Conservation (phyloP, 2,888 invertebrate species). For the Nomada ferruginata region DNA sequence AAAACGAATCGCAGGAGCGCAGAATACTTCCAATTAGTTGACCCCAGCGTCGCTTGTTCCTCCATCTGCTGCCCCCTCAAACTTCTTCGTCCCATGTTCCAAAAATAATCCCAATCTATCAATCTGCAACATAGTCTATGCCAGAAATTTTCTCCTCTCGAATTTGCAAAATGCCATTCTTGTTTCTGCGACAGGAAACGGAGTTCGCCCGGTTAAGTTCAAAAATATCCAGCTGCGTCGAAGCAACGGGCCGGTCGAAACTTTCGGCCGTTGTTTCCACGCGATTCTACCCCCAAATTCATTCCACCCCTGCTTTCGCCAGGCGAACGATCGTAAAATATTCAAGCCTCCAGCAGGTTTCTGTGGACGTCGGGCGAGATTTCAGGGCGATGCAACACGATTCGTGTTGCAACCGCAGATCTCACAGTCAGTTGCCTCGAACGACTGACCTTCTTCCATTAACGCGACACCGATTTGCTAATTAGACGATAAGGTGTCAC, state of each 20-base stretch:
- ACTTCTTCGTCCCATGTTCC: background rate
- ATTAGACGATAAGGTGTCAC: constrained; percentile 65
- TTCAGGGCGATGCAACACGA: constrained; percentile 37
- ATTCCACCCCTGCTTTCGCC: background rate
- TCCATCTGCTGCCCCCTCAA: constrained; percentile 3
- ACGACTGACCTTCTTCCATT: constrained; percentile 35
- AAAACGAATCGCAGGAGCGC: background rate
- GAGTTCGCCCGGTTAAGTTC: constrained; percentile 22
- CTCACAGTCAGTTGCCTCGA: constrained; percentile 25
- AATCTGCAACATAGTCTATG: background rate
- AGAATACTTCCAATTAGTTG: constrained; percentile 13
- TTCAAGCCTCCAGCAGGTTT: constrained; percentile 9
- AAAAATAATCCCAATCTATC: constrained; percentile 17
- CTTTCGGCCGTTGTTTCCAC: constrained; percentile 20
- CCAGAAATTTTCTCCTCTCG: background rate
- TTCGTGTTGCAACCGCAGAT: constrained; percentile 33
- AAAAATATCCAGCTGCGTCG: background rate
- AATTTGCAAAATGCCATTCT: constrained; percentile 1
- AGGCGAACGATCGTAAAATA: constrained; percentile 37
- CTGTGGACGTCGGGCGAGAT: constrained; percentile 27
- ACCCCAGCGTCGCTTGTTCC: background rate
- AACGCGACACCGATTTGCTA: constrained; percentile 55
- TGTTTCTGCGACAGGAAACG: background rate
- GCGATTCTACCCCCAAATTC: constrained; percentile 3
- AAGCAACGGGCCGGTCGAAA: constrained; percentile 15